Evolutionary conservation across 2,113 vertebrate genomes (phyloP), one percentile per base, ranked within the genome.

Genomic region (Brachypteracias leptosomus): DNA sequence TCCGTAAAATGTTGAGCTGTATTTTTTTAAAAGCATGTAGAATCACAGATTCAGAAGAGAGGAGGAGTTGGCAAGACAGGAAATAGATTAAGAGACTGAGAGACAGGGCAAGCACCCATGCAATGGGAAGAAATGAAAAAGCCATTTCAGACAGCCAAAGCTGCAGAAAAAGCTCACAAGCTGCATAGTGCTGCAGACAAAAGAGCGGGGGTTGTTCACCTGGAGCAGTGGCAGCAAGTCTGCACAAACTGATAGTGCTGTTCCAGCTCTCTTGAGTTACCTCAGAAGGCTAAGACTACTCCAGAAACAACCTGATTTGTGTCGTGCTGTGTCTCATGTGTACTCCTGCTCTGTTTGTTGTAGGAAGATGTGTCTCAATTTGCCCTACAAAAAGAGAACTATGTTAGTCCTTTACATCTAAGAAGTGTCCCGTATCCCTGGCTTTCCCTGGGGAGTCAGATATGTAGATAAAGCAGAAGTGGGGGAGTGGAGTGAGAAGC

Each of bases 41-140:
- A 54, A 65, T 65, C 40, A 38, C 18, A 42, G 52, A 28, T 63
- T 81, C 36, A 9, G 58, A 52, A 84, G 25, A 80, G 46, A 89
- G 7, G 7, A 15, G 6, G 49, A 65, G 8, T 2, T 73, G 54
- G 13, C 0, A 2, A 72, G 16, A 42, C 0, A 35, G 4, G 2
- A 11, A 71, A 28, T 38, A 78, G 13, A 9, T 65, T 68, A 65
- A 76, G 79, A 83, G 33, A 13, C 16, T 25, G 66, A 28, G 31
- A 29, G 26, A 52, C 22, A 15, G 19, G 33, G 21, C 36, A n/a
- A 55, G 8, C 11, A 3, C 42, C 42, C 19, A 1, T 58, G 54
- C 51, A 40, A 2, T 11, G 42, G 36, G 33, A 20, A 76, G 49
- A 82, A 82, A 49, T 57, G 3, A 21, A 76, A 85, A 62, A 62